Evolutionary conservation across 2,113 vertebrate species (phyloP).

Genomic region (Ellobius talpinus): DNA sequence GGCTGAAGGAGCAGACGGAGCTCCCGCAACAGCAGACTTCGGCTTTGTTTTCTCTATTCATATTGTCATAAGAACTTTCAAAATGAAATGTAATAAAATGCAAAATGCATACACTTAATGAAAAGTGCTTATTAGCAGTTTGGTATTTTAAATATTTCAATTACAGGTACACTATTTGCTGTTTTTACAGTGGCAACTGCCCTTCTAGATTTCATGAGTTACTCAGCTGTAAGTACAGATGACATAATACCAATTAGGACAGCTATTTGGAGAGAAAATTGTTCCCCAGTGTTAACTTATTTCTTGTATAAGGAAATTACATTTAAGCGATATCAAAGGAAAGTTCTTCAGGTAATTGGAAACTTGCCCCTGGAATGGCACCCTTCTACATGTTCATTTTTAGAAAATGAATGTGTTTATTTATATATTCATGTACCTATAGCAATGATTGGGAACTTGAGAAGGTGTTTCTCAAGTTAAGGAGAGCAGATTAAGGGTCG

Average conservation of each 20-base stretch:
- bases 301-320: slow-evolving; percentile 40
- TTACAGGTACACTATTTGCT: neutral
- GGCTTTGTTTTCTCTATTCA: slow-evolving; percentile 33
- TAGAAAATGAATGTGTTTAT: slow-evolving; percentile 22
- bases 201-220: neutral
- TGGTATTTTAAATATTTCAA: slow-evolving; percentile 10
- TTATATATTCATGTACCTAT: neutral
- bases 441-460: neutral
- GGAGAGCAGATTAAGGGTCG: neutral
- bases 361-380: neutral
- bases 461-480: neutral
- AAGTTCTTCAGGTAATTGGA: slow-evolving; percentile 31
- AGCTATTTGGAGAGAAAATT: neutral
- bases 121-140: slow-evolving; percentile 39
- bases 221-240: slow-evolving; percentile 4
- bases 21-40: neutral
- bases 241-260: neutral
- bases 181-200: neutral
- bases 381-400: neutral
- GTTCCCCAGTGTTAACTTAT: slow-evolving; percentile 26
- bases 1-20: too few species aligned
- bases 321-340: slow-evolving; percentile 49
- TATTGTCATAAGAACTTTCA: slow-evolving; percentile 7
- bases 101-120: neutral
- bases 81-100: slow-evolving; percentile 24